These are phyloP conservation scores for Crambe crambe DNA, from an alignment of 37 sponge, comb jelly and placozoan genomes.

Conservation along the genomic window DNA sequence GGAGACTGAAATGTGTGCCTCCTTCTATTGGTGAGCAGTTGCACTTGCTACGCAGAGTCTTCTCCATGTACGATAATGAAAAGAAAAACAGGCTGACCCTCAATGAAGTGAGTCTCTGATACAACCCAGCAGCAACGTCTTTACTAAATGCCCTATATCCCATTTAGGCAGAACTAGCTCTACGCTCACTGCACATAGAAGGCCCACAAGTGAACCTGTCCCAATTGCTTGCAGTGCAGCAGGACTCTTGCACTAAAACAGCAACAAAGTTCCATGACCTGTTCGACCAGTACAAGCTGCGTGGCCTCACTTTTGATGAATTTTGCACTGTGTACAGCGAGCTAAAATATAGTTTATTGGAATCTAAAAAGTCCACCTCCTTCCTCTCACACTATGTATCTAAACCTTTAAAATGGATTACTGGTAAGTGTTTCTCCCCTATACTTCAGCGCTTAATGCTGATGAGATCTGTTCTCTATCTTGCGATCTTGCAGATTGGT, in stretches of 20 bases:
- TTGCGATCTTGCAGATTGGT: neutral
- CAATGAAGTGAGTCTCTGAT: conserved; percentile 14
- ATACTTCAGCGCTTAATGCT: neutral
- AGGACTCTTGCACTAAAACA: neutral
- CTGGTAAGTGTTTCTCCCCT: conserved; percentile 16
- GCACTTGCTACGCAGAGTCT: conserved; percentile 33
- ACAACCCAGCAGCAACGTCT: neutral
- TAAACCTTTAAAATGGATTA: conserved; percentile 3
- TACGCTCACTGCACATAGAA: conserved; percentile 32
- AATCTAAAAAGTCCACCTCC: neutral
- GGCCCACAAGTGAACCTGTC: neutral
- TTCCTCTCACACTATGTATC: neutral
- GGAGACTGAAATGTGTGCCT: neutral
- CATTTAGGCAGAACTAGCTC: conserved; percentile 33
- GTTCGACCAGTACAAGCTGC: conserved; percentile 14
- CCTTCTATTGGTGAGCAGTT: conserved; percentile 10
- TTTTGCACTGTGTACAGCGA: conserved; percentile 40
- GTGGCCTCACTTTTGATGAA: conserved; percentile 28
- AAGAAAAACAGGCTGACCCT: conserved; percentile 15
- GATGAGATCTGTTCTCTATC: neutral
- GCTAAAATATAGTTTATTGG: conserved; percentile 7
- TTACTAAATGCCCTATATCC: neutral
- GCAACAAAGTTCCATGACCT: neutral
- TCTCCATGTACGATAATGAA: conserved; percentile 52
- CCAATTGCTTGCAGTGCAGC: neutral